Evolutionary conservation across 2,797 vertebrate species (phyloP).

Genomic region (Sebastes diploproa): DNA sequence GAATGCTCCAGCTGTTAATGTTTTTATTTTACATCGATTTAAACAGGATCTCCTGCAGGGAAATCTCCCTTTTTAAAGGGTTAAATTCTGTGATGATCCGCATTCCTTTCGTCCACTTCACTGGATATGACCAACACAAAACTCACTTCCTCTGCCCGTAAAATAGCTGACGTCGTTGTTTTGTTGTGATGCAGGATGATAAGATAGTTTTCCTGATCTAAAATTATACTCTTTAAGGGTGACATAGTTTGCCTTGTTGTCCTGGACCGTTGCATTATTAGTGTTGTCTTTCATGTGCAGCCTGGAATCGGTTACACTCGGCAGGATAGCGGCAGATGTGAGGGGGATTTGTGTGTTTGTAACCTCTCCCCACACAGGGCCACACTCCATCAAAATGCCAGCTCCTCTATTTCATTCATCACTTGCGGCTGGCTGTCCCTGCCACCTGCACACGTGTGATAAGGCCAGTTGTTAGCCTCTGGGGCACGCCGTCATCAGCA

Average conservation of each 20-base stretch:
- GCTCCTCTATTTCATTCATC: conserved; percentile 35
- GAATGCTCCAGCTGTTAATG: too few species aligned
- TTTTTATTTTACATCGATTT: too few species aligned
- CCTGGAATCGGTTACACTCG: conserved; percentile 54
- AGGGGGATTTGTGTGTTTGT: conserved; percentile 43
- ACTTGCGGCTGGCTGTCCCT: conserved; percentile 38
- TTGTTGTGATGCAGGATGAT: background rate
- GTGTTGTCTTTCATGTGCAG: conserved; percentile 20
- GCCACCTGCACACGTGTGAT: conserved; percentile 62
- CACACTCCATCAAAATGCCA: conserved; percentile 58
- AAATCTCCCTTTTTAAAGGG: background rate
- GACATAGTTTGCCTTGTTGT: conserved; percentile 22
- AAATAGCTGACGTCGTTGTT: conserved; percentile 29
- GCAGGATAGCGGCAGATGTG: conserved; percentile 55
- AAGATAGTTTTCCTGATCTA: background rate
- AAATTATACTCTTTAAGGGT: conserved; percentile 2
- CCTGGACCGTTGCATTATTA: background rate
- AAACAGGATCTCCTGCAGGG: background rate
- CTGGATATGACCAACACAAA: conserved; percentile 8
- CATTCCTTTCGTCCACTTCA: conserved; percentile 19
- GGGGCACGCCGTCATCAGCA: conserved; percentile 6
- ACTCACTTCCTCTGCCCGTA: background rate
- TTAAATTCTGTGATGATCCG: background rate
- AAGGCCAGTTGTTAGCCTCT: conserved; percentile 43
- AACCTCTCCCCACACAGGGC: conserved; percentile 12